These are phyloP conservation scores for Cervus canadensis DNA, from an alignment of 2,113 vertebrate species.

Conservation along the genomic window DNA sequence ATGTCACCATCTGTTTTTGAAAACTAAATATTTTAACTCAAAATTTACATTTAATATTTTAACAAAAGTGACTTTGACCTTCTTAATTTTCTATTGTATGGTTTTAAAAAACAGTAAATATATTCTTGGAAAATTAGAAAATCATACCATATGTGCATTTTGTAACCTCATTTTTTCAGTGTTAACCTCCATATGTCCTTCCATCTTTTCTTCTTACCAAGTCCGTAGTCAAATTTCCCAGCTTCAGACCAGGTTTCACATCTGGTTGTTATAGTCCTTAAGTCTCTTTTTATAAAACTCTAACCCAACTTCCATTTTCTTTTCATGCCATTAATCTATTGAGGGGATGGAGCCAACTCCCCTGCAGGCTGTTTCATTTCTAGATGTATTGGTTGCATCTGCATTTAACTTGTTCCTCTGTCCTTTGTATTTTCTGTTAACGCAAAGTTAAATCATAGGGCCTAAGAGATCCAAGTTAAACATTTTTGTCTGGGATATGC, in stretches of 20 bases:
- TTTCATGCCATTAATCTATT: not conserved
- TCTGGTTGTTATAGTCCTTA: not conserved
- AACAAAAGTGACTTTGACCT: not conserved
- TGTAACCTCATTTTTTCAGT: not conserved
- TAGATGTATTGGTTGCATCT: not conserved
- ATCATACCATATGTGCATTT: not conserved
- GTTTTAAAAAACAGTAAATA: not conserved
- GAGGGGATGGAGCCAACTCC: not conserved
- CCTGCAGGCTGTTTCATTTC: not conserved
- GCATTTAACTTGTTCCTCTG: not conserved
- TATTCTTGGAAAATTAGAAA: not conserved
- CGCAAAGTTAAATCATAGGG: not conserved
- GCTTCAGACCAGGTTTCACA: not conserved
- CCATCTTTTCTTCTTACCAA: not conserved
- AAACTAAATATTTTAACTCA: slow-evolving; percentile 3
- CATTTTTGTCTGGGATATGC: not conserved
- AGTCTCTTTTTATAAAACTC: not conserved
- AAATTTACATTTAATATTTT: not conserved
- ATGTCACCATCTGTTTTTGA: not conserved
- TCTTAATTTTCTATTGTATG: not conserved
- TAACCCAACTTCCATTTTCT: not conserved
- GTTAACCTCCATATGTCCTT: not conserved
- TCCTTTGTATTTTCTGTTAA: not conserved
- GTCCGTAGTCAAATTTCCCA: not conserved
- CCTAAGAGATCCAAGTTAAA: not conserved